phyloP scores from a whole-genome alignment of 2,113 vertebrate genomes.

The Cnemophilus loriae region DNA sequence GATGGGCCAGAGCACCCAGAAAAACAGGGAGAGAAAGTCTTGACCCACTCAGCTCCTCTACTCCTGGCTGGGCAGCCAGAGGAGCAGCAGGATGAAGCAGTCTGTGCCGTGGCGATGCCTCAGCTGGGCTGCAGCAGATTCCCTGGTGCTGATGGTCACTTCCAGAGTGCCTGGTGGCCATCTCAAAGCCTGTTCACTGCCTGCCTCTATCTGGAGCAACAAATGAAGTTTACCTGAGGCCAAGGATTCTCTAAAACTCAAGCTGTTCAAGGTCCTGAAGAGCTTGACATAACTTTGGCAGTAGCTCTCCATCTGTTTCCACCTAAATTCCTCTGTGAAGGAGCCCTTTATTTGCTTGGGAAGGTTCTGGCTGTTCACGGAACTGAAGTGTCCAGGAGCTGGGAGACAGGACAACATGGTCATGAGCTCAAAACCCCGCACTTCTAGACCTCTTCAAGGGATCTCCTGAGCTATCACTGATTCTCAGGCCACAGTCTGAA shows the following conservation, averaged over 20 bases:
- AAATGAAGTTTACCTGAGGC: not conserved
- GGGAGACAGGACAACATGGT: not conserved
- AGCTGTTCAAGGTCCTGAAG: not conserved
- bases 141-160: not conserved
- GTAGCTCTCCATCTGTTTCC: not conserved
- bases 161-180: not conserved
- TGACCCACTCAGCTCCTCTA: accelerated
- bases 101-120: not conserved
- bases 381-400: not conserved
- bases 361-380: not conserved
- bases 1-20: accelerated
- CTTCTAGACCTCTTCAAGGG: not conserved
- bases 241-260: not conserved
- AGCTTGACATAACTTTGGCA: not conserved
- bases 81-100: not conserved
- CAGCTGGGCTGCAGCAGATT: not conserved
- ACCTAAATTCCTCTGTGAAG: not conserved
- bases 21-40: not conserved
- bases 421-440: not conserved
- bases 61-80: not conserved
- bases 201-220: not conserved
- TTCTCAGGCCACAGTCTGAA: not conserved
- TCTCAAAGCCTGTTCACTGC: not conserved
- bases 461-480: not conserved
- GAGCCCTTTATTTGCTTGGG: not conserved